A percentile compares a stretch with the other conserved stretches of the same genome.
These are phyloP conservation scores for Eupsittula cactorum DNA, from an alignment of 2,113 vertebrate species.

Conservation along the genomic window DNA sequence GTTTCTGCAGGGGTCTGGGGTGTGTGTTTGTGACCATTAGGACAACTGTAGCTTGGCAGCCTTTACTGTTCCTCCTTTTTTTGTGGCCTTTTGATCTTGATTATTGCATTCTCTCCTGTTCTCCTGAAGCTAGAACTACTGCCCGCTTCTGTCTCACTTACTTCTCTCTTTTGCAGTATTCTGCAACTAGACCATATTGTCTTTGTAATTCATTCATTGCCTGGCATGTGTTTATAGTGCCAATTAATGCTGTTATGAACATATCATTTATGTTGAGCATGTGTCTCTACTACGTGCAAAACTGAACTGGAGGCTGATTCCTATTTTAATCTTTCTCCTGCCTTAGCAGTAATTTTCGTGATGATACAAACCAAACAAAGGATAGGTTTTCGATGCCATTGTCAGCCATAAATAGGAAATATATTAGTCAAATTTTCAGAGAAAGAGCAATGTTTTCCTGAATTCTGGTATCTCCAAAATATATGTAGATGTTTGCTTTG, in stretches of 20 bases:
- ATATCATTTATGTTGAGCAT: fast-evolving
- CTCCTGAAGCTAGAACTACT: not conserved
- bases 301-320: not conserved
- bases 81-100: not conserved
- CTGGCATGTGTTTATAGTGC: not conserved
- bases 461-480: not conserved
- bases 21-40: not conserved
- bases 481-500: not conserved
- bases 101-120: not conserved
- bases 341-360: not conserved
- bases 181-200: not conserved
- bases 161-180: not conserved
- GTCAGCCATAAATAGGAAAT: not conserved
- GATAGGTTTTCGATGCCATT: not conserved
- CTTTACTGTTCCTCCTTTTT: not conserved
- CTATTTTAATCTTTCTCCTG: not conserved
- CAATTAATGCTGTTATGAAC: not conserved
- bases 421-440: not conserved
- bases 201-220: not conserved
- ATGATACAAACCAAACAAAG: not conserved
- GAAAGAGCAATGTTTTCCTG: not conserved
- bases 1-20: not conserved
- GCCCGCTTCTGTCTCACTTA: not conserved
- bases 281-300: not conserved
- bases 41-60: not conserved